Percentiles rank a stretch among this genome's conserved stretches.
Conservation (phyloP, 2,113 vertebrate species). For the Drymodes brunneopygia region DNA sequence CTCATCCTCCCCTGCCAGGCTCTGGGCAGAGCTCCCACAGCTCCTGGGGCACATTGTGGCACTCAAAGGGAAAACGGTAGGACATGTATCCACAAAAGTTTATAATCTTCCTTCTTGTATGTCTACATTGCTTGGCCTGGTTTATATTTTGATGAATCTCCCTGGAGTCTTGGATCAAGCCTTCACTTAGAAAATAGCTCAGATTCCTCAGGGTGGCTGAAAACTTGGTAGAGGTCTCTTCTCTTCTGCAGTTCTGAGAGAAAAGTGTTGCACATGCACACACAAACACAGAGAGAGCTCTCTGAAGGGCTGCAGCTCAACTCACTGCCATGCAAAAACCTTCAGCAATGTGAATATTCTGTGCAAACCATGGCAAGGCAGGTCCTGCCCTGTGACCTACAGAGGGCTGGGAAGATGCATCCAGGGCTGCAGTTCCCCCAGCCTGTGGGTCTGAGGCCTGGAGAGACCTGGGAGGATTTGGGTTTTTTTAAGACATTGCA, state of each 20-base stretch:
- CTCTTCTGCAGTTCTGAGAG: not conserved
- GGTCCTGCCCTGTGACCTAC: not conserved
- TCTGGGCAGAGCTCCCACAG: not conserved
- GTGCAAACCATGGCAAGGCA: not conserved
- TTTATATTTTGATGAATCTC: not conserved
- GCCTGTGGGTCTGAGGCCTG: not conserved
- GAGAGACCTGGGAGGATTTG: not conserved
- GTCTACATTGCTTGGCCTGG: accelerated
- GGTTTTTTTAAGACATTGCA: not conserved
- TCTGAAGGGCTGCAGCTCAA: not conserved
- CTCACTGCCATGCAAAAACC: not conserved
- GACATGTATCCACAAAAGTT: accelerated
- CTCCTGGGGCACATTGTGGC: not conserved
- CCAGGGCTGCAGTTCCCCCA: not conserved
- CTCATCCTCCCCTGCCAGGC: accelerated
- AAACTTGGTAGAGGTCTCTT: not conserved
- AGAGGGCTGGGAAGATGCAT: not conserved
- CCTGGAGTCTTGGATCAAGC: not conserved
- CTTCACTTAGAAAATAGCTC: not conserved
- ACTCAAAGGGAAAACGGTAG: accelerated
- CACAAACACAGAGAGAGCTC: not conserved
- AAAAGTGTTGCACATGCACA: not conserved
- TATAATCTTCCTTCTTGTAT: not conserved
- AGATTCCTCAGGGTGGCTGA: not conserved
- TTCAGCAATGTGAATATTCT: not conserved